A percentile compares a stretch with the other conserved stretches of the same genome.
These are phyloP conservation scores for Simalia tracyae DNA, from an alignment of 2,797 vertebrate species.

Conservation along the genomic window DNA sequence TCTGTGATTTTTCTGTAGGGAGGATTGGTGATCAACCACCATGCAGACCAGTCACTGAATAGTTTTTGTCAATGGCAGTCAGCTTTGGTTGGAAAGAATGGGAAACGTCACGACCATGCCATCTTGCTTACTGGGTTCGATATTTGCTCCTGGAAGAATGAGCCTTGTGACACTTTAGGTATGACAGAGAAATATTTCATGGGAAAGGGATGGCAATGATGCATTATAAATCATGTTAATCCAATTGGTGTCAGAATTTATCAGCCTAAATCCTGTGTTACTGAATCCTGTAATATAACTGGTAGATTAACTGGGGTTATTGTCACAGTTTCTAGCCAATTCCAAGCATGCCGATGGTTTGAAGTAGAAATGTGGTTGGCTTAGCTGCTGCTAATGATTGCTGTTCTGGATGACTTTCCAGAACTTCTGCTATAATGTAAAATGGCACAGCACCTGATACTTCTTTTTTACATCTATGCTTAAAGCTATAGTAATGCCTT, in stretches of 20 bases:
- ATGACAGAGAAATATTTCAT: constrained; percentile 20
- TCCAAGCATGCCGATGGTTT: background rate
- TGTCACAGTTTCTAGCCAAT: background rate
- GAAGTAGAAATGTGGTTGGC: background rate
- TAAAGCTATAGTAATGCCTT: no score
- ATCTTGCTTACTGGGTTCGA: constrained; percentile 94
- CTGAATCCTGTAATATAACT: background rate
- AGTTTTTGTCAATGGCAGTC: constrained; percentile 99
- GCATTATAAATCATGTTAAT: background rate
- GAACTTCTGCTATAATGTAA: background rate
- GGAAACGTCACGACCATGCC: constrained; percentile 93
- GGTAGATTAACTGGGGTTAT: background rate
- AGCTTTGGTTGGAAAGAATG: constrained; percentile 87
- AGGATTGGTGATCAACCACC: constrained; percentile 91
- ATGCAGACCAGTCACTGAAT: constrained; percentile 95
- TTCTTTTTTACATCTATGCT: background rate
- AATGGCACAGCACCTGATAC: background rate
- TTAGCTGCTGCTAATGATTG: background rate
- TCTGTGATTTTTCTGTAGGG: constrained; percentile 74
- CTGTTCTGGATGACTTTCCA: background rate
- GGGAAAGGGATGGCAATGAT: background rate
- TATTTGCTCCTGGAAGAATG: constrained; percentile 99
- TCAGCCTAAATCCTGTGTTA: background rate
- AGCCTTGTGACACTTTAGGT: constrained; percentile 96
- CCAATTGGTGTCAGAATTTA: background rate